These are phyloP conservation scores for human (Homo sapiens) DNA, from an alignment of 2,113 vertebrate species.

Conservation along the genomic window DNA sequence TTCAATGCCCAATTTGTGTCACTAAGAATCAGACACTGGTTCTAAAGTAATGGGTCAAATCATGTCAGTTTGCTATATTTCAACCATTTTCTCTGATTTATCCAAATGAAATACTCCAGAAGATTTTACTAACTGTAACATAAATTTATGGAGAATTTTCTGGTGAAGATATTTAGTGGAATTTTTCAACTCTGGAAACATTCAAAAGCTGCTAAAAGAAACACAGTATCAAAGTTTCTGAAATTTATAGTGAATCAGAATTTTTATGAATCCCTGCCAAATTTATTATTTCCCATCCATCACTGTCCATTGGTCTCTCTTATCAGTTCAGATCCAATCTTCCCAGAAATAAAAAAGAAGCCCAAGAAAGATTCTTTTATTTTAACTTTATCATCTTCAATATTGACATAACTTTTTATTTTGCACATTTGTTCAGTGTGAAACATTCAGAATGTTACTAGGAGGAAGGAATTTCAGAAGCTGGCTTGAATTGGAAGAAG, in stretches of 20 bases:
- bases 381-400: background rate
- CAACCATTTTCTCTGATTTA: background rate
- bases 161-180: conserved; percentile 11
- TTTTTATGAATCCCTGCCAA: background rate
- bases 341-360: background rate
- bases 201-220: conserved; percentile 38
- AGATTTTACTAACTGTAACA: conserved; percentile 4
- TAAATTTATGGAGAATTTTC: background rate
- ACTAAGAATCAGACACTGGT: background rate
- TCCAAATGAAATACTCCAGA: background rate
- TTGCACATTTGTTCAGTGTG: background rate
- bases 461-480: background rate
- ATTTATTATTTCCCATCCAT: background rate
- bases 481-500: background rate
- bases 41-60: background rate
- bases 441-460: background rate
- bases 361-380: background rate
- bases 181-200: background rate
- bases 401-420: background rate
- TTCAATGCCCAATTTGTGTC: background rate
- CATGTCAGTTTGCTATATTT: background rate
- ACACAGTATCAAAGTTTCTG: background rate
- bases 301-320: background rate
- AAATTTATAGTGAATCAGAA: background rate
- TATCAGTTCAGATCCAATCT: background rate